These are phyloP conservation scores for Drosophila takahashii DNA, from an alignment of 1,140 invertebrate genomes.

Conservation along the genomic window DNA sequence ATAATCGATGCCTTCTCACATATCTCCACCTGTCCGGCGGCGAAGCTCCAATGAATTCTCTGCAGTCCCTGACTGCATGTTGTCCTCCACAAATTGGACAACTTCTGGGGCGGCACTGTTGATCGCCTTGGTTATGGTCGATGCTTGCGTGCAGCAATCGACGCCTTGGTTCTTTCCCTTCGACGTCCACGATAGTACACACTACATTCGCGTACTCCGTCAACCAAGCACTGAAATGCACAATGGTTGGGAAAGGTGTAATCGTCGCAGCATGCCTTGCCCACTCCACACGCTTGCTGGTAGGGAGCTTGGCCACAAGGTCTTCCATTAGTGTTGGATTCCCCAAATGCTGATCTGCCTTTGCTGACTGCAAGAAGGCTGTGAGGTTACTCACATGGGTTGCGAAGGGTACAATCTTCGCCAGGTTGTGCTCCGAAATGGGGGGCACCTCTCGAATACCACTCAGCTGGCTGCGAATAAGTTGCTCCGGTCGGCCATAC, in stretches of 20 bases:
- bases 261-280: no score
- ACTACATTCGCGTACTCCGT: no score
- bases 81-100: not conserved
- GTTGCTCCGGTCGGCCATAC: not conserved
- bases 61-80: not conserved
- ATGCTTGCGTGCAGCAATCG: not conserved
- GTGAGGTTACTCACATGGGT: not conserved
- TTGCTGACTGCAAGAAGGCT: not conserved
- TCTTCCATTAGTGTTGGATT: conserved; percentile 7
- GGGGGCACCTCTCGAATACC: not conserved
- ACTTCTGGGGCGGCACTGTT: not conserved
- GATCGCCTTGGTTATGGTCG: not conserved
- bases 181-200: no score
- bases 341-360: not conserved
- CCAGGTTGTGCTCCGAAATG: not conserved
- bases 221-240: no score
- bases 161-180: no score
- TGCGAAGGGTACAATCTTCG: not conserved
- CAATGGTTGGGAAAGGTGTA: no score
- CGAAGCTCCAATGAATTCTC: not conserved
- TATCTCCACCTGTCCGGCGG: not conserved
- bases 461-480: not conserved
- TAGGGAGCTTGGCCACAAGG: conserved; percentile 4
- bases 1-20: not conserved
- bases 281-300: not conserved